Conservation (phyloP, 2,888 invertebrate species). For the Cephus runcator region DNA sequence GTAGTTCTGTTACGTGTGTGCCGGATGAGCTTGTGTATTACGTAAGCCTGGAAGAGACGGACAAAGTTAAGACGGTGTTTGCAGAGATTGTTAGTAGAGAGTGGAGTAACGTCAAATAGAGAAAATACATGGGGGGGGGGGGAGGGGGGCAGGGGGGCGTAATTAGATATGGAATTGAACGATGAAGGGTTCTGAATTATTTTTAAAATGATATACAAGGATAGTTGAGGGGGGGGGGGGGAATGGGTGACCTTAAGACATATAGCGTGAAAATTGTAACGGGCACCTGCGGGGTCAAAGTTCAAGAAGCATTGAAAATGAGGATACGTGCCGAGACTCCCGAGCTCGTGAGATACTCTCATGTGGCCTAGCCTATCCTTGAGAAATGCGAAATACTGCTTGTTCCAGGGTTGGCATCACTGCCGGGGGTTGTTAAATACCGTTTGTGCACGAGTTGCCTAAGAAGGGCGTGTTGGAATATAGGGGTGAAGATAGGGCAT, state of each 20-base stretch:
- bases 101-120: background rate
- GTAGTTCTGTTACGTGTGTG: background rate
- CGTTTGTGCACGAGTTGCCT: background rate
- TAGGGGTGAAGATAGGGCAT: background rate
- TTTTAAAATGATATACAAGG: background rate
- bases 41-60: background rate
- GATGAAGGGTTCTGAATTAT: background rate
- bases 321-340: constrained; percentile 42
- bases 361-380: background rate
- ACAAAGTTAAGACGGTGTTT: background rate
- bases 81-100: background rate
- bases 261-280: background rate
- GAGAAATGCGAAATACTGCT: constrained; percentile 26
- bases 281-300: background rate
- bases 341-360: constrained; percentile 4
- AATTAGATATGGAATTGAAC: background rate
- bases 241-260: background rate
- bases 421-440: background rate
- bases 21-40: background rate
- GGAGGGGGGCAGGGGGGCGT: background rate
- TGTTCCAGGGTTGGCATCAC: constrained; percentile 12
- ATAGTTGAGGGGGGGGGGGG: too few species aligned
- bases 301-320: constrained; percentile 14
- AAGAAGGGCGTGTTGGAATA: background rate
- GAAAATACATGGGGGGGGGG: background rate